Percentiles rank a stretch among this genome's conserved stretches.
These are phyloP conservation scores for Florisuga fusca DNA, from an alignment of 2,797 vertebrate species.

Conservation along the genomic window DNA sequence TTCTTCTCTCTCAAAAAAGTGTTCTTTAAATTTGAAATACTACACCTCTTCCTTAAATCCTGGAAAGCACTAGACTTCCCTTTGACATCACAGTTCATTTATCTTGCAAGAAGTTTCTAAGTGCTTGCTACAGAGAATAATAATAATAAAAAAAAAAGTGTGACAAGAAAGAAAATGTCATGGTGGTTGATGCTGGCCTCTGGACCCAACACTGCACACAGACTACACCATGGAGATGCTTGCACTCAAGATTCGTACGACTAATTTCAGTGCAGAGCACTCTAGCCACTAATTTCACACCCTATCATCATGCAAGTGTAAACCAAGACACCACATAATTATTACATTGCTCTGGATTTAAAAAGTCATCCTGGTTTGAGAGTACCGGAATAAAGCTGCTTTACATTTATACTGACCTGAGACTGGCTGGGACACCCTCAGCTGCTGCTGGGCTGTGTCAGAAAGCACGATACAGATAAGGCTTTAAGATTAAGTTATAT, in stretches of 20 bases:
- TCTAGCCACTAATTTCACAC: neutral
- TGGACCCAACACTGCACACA: neutral
- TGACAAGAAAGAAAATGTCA: neutral
- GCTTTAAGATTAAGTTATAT: neutral
- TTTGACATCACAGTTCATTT: conserved; percentile 45
- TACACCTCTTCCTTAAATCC: neutral
- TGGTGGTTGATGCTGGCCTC: neutral
- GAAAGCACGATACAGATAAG: neutral
- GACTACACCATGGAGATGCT: neutral
- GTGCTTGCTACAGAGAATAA: neutral
- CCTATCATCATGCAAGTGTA: neutral
- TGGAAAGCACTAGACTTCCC: conserved; percentile 34
- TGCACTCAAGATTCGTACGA: neutral
- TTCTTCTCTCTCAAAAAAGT: neutral
- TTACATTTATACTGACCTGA: too few relatives aligned
- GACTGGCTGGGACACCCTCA: too few relatives aligned
- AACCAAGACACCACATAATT: neutral
- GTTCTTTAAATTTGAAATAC: conserved; percentile 17
- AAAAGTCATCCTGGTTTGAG: neutral
- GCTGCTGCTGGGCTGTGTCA: neutral
- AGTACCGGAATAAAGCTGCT: too few relatives aligned
- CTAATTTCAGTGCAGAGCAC: neutral
- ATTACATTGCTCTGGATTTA: neutral
- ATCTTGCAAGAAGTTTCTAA: conserved; percentile 19
- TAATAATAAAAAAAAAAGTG: neutral